Evolutionary conservation across 2,113 vertebrate species (phyloP).

Genomic region (Diphyllodes magnificus): DNA sequence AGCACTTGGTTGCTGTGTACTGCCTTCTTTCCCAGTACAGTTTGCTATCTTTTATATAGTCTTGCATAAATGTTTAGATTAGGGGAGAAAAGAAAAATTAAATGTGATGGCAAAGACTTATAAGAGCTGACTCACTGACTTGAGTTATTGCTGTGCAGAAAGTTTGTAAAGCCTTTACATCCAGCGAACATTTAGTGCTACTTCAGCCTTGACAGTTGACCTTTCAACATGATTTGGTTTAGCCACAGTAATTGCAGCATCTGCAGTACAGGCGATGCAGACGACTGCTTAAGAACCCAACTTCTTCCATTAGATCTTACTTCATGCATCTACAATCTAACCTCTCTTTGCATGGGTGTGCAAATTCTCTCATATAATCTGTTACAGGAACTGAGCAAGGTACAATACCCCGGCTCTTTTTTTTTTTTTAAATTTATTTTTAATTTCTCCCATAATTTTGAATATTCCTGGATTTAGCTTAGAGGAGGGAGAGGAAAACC

Average conservation of each 20-base stretch:
- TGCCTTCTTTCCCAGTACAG: slow-evolving; percentile 41
- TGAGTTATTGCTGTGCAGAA: slow-evolving; percentile 70
- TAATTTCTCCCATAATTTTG: slow-evolving; percentile 31
- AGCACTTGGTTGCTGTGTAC: slow-evolving; percentile 52
- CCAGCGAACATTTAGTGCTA: slow-evolving; percentile 68
- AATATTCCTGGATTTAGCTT: slow-evolving; percentile 59
- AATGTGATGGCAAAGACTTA: slow-evolving; percentile 60
- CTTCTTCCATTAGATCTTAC: slow-evolving; percentile 60
- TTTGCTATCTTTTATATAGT: slow-evolving; percentile 54
- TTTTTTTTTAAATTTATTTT: neutral
- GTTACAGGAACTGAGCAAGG: slow-evolving; percentile 53
- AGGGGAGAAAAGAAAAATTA: slow-evolving; percentile 53
- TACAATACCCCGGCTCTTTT: neutral
- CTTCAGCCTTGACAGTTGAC: slow-evolving; percentile 77
- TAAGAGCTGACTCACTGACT: slow-evolving; percentile 66
- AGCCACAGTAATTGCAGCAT: slow-evolving; percentile 65
- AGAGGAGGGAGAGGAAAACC: neutral
- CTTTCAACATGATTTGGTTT: slow-evolving; percentile 69
- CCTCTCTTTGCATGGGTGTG: neutral
- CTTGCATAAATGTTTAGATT: slow-evolving; percentile 69
- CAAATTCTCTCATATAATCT: slow-evolving; percentile 48
- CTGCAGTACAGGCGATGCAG: slow-evolving; percentile 49
- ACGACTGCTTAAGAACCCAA: slow-evolving; percentile 53
- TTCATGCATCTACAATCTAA: slow-evolving; percentile 35
- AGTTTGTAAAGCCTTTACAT: slow-evolving; percentile 69